Evolutionary conservation across 1,140 invertebrate genomes (phyloP).

Genomic region (Drosophila navojoa): DNA sequence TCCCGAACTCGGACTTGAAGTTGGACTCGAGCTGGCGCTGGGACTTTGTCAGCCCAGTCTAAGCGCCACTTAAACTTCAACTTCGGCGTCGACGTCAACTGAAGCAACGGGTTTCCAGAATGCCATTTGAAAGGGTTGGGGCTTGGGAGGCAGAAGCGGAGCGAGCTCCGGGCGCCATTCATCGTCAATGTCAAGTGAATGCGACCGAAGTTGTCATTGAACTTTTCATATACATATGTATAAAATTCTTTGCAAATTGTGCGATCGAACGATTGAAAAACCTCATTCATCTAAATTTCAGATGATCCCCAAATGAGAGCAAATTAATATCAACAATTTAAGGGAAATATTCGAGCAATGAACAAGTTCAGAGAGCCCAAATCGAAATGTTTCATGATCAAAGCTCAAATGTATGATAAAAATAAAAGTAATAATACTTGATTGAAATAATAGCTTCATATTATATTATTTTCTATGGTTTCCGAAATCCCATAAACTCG

Average conservation of each 20-base stretch:
- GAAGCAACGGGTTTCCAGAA: conserved; percentile 61
- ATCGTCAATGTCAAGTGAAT: conserved; percentile 42
- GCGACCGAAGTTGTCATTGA: conserved; percentile 55
- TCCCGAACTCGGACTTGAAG: conserved; percentile 3
- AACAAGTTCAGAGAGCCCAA: no score
- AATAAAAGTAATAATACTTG: no score
- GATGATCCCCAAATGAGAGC: conserved; percentile 26
- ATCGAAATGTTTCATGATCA: no score
- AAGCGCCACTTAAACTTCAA: conserved; percentile 77
- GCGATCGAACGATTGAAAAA: conserved; percentile 1
- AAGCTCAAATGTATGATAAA: no score
- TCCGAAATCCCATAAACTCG: no score
- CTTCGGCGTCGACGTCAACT: conserved; percentile 23
- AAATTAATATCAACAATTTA: not conserved
- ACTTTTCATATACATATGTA: conserved; percentile 34
- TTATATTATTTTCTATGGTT: no score
- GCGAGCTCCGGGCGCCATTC: conserved; percentile 67
- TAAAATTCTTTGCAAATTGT: conserved; percentile 55
- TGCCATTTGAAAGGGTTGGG: conserved; percentile 1
- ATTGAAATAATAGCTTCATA: no score
- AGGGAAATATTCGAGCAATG: not conserved
- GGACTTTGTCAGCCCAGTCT: conserved; percentile 29
- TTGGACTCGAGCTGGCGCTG: no score
- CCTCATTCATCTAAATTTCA: conserved; percentile 1
- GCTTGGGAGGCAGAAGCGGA: not conserved